Percentiles rank a stretch among this genome's conserved stretches.
phyloP scores from a whole-genome alignment of 2,888 invertebrate genomes.

The Meandrusa payeni region DNA sequence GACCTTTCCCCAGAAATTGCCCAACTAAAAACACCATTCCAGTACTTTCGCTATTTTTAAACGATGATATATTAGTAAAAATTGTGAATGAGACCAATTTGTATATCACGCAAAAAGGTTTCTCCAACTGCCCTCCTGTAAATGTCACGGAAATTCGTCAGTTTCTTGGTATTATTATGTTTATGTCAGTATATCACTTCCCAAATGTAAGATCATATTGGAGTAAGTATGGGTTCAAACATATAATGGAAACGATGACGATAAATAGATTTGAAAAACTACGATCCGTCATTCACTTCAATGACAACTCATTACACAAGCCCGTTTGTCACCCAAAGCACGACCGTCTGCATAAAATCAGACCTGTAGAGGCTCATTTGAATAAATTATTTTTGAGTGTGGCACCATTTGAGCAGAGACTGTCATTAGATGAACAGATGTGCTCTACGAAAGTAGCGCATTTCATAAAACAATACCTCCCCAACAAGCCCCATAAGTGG shows the following conservation, averaged over 20 bases:
- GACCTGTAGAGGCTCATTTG: constrained; percentile 27
- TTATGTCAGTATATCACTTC: constrained; percentile 27
- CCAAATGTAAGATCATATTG: constrained; percentile 27
- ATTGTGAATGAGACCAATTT: constrained; percentile 27
- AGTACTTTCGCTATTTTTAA: constrained; percentile 24
- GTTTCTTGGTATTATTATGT: constrained; percentile 23
- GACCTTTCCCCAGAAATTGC: constrained; percentile 24
- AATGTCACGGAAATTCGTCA: constrained; percentile 25
- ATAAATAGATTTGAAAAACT: constrained; percentile 27
- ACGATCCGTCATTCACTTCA: constrained; percentile 7
- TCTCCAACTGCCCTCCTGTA: constrained; percentile 18
- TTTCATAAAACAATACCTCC: constrained; percentile 31
- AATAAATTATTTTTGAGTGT: constrained; percentile 21
- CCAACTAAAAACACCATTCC: constrained; percentile 23
- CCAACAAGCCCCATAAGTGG: constrained; percentile 30
- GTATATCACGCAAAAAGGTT: constrained; percentile 27
- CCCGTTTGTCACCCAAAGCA: constrained; percentile 14
- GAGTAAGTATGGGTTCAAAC: constrained; percentile 26
- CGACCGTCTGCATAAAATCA: constrained; percentile 31
- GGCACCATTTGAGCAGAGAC: constrained; percentile 27
- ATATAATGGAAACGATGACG: constrained; percentile 27
- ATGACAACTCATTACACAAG: no score
- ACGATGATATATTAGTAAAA: constrained; percentile 5
- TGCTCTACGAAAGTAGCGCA: constrained; percentile 28
- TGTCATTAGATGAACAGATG: constrained; percentile 32